Evolutionary conservation across 2,113 vertebrate genomes (phyloP).

Genomic region (Callorhinus ursinus): DNA sequence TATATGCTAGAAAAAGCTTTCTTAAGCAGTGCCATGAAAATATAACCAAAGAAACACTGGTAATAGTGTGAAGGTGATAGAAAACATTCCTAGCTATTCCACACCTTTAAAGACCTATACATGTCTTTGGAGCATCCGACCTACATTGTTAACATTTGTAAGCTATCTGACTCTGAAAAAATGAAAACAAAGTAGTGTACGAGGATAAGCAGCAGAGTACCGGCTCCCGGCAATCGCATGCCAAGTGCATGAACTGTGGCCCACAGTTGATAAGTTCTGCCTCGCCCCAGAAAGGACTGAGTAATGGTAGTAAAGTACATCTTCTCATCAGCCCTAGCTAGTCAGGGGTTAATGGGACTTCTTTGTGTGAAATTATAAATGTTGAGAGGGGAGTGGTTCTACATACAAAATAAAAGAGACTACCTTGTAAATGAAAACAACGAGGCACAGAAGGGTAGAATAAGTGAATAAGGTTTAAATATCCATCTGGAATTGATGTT

Average conservation of each 20-base stretch:
- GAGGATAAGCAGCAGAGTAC: no score
- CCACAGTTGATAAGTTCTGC: neutral
- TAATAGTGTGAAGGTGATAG: neutral
- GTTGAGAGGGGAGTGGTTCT: neutral
- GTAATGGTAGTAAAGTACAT: no score
- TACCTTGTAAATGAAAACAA: neutral
- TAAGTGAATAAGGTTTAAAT: neutral
- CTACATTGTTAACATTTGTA: neutral
- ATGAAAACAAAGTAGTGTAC: no score
- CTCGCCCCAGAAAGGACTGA: neutral
- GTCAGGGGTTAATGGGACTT: neutral
- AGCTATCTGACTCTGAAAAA: neutral
- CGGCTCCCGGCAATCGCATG: neutral
- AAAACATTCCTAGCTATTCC: neutral
- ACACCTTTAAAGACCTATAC: neutral
- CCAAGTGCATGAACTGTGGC: fast-evolving
- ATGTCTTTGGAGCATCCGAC: neutral
- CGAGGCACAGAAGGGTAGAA: neutral
- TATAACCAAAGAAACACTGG: neutral
- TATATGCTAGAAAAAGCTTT: neutral
- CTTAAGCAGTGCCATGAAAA: neutral
- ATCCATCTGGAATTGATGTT: neutral
- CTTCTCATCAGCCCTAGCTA: neutral
- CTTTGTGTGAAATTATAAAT: neutral
- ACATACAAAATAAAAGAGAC: neutral